These are phyloP conservation scores for Takifugu rubripes DNA, from an alignment of 2,797 vertebrate genomes.

Conservation along the genomic window DNA sequence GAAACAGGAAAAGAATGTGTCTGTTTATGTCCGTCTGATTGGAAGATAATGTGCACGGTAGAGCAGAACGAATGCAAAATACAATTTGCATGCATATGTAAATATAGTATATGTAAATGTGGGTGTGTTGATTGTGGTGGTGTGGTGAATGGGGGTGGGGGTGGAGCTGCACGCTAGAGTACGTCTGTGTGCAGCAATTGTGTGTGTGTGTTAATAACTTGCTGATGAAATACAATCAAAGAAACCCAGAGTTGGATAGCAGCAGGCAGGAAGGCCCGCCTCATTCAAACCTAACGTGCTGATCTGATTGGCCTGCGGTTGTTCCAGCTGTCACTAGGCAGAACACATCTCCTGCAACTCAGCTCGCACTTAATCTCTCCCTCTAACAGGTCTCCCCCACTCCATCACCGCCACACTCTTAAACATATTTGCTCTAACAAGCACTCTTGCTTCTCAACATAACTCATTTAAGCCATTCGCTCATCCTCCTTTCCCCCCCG, in stretches of 20 bases:
- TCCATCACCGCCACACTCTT: constrained; percentile 17
- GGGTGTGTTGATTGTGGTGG: not conserved
- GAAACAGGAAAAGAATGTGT: no score
- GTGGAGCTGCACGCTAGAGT: not conserved
- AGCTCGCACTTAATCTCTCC: constrained; percentile 71
- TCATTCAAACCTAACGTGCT: constrained; percentile 58
- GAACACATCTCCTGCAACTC: constrained; percentile 74
- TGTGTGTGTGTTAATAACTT: constrained; percentile 19
- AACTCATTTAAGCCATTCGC: constrained; percentile 22
- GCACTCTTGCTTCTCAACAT: constrained; percentile 33
- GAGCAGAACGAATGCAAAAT: not conserved
- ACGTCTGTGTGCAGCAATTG: constrained; percentile 8
- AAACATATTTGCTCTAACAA: constrained; percentile 48
- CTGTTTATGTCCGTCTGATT: not conserved
- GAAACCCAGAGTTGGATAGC: constrained; percentile 44
- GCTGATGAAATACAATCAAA: constrained; percentile 55
- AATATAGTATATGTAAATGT: constrained; percentile 33
- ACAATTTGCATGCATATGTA: constrained; percentile 51
- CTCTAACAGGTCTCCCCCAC: constrained; percentile 48
- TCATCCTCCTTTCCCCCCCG: constrained; percentile 11
- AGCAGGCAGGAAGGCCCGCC: constrained; percentile 67
- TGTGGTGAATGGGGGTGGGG: not conserved
- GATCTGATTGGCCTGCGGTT: constrained; percentile 71
- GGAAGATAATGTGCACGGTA: constrained; percentile 5
- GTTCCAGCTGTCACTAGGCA: constrained; percentile 83